Conservation (phyloP, 2,113 vertebrate genomes). For the Trinectes maculatus region DNA sequence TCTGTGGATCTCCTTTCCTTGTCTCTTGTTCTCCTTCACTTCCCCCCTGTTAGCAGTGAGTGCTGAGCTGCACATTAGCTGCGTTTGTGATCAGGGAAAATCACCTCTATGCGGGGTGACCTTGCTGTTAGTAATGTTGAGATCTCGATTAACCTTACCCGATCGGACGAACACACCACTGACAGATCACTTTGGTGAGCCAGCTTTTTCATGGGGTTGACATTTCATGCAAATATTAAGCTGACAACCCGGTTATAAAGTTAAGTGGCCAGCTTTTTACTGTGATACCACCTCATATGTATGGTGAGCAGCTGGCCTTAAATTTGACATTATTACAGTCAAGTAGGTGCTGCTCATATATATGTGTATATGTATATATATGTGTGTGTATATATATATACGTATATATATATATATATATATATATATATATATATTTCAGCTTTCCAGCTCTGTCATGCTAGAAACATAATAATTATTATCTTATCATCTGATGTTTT, state of each 20-base stretch:
- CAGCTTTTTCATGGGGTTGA: conserved; percentile 6
- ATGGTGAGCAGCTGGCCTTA: conserved; percentile 16
- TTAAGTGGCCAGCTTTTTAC: neutral
- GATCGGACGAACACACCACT: conserved; percentile 16
- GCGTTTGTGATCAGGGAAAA: conserved; percentile 37
- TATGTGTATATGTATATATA: too few species aligned
- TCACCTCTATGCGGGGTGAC: conserved; percentile 47
- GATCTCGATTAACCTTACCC: conserved; percentile 38
- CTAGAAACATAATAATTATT: too few species aligned
- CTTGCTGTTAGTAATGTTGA: conserved; percentile 45
- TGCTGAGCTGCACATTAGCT: conserved; percentile 53
- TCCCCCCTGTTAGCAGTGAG: conserved; percentile 8
- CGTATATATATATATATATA: too few species aligned
- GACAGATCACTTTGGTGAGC: neutral
- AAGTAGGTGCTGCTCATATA: conserved; percentile 4
- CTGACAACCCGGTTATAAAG: conserved; percentile 16
- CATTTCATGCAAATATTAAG: conserved; percentile 11
- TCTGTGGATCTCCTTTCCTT: conserved; percentile 31
- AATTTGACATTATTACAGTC: conserved; percentile 20
- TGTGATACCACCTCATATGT: neutral
- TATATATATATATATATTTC: too few species aligned
- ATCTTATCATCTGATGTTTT: neutral
- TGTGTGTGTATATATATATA: too few species aligned
- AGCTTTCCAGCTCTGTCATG: too few species aligned
- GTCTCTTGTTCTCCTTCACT: conserved; percentile 26